phyloP scores from a whole-genome alignment of 1,140 invertebrate genomes.

The Dreissena polymorpha region DNA sequence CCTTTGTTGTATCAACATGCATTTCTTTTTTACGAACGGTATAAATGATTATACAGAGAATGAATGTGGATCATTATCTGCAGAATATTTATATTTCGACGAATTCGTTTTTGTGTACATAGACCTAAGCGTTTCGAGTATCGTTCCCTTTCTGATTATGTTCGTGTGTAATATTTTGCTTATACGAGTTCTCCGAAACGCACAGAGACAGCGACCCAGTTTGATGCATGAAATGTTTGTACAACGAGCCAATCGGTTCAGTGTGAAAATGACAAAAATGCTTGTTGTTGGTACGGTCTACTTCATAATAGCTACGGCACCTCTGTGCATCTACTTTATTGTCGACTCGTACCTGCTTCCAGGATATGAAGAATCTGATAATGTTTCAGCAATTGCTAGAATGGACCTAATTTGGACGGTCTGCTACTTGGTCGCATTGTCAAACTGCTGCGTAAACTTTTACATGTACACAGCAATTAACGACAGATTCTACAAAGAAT shows the following conservation, averaged over 20 bases:
- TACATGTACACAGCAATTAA: slow-evolving; percentile 90
- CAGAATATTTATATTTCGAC: slow-evolving; percentile 56
- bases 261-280: slow-evolving; percentile 62
- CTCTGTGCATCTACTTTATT: slow-evolving; percentile 66
- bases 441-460: slow-evolving; percentile 93
- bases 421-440: slow-evolving; percentile 85
- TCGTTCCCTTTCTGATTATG: slow-evolving; percentile 62
- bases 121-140: slow-evolving; percentile 60
- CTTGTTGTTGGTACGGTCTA: slow-evolving; percentile 62
- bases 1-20: slow-evolving; percentile 55
- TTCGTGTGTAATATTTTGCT: slow-evolving; percentile 60
- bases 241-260: slow-evolving; percentile 26
- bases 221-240: slow-evolving; percentile 31
- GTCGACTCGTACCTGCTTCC: slow-evolving; percentile 54
- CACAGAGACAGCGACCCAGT: slow-evolving; percentile 11
- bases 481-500: slow-evolving; percentile 87
- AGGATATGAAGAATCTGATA: slow-evolving; percentile 4
- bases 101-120: slow-evolving; percentile 64
- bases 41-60: slow-evolving; percentile 30
- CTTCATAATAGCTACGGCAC: slow-evolving; percentile 68
- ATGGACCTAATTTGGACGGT: slow-evolving; percentile 81
- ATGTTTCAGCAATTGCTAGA: background rate
- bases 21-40: slow-evolving; percentile 68
- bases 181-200: slow-evolving; percentile 35
- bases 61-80: slow-evolving; percentile 34